Evolutionary conservation across 1,140 invertebrate genomes (phyloP), one percentile per base, ranked within the genome.

Genomic region (Drosophila burlai): DNA sequence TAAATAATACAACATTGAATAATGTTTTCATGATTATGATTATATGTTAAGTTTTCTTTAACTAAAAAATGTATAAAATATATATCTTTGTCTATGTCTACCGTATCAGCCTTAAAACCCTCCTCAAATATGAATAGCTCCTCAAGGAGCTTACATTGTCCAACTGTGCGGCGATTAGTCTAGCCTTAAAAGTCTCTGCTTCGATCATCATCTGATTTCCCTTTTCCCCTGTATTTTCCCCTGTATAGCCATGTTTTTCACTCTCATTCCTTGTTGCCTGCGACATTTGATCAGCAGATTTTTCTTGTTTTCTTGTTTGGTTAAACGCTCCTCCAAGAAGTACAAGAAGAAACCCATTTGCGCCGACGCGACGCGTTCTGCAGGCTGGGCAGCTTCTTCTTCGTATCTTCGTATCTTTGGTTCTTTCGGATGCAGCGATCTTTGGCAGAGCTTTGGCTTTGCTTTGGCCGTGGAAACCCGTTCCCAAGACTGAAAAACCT

Each of bases 271-370:
- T 45, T 61, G 52, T 31, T 69, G 18, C 65, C 47, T 54, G 61
- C 60, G 67, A 60, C 76, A 81, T 81, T 81, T 81, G 79, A 81
- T 81, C 78, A 40, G 61, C 63, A 59, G 78, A 80, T 49, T 79
- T 79, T 79, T 79, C 65, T 79, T 45, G 76, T 64, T 46, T 73
- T 73, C 71, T 72, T 74, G 67, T 78, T 59, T 50, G 72, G 61
- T 31, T 71, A 71, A 71, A 71, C 49, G 67, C 50, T 62, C 52
- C 58, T 65, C 62, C 64, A 74, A 74, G 82, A 57, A 57, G 54
- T 55, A 16, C 52, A 40, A 24, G 36, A 40, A n/a, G 54, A 85
- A 81, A 78, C 49, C 46, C 69, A 72, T 60, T 72, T 71, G 66
- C 49, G 47, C 46, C 47, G 31, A 24, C 50, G 29, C 50, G 31